phyloP scores from a whole-genome alignment of 2,888 invertebrate genomes.

The Sipha maydis region DNA sequence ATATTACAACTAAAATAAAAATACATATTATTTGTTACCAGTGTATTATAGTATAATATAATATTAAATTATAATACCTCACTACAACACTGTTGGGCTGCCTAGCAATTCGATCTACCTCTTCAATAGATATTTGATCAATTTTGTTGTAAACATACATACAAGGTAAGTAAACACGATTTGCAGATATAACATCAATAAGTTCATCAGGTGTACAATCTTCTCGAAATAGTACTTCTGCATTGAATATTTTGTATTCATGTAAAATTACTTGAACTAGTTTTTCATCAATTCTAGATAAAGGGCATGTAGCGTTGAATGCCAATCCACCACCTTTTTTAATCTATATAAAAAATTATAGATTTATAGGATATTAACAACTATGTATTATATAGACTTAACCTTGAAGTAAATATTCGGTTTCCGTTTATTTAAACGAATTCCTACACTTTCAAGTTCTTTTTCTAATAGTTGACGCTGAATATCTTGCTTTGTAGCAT shows the following conservation, averaged over 20 bases:
- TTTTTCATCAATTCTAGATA: slow-evolving; percentile 95
- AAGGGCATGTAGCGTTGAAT: slow-evolving; percentile 93
- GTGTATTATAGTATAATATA: not conserved
- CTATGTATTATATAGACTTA: slow-evolving; percentile 63
- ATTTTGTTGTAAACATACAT: slow-evolving; percentile 99
- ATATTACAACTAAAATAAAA: slow-evolving; percentile 88
- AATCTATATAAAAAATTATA: slow-evolving; percentile 70
- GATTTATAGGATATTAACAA: not conserved
- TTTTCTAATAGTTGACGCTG: slow-evolving; percentile 90
- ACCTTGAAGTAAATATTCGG: slow-evolving; percentile 99
- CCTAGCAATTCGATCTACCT: slow-evolving; percentile 93
- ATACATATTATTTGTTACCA: too few relatives aligned
- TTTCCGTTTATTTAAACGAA: slow-evolving; percentile 91
- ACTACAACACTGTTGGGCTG: slow-evolving; percentile 90
- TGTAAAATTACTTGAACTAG: slow-evolving; percentile 97
- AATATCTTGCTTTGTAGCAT: slow-evolving; percentile 97
- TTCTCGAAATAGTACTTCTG: slow-evolving; percentile 91
- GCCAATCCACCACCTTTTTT: slow-evolving; percentile 97
- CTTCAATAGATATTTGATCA: slow-evolving; percentile 99
- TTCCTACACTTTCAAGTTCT: slow-evolving; percentile 97
- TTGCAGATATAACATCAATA: slow-evolving; percentile 97
- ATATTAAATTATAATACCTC: slow-evolving; percentile 72
- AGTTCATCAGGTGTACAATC: slow-evolving; percentile 96
- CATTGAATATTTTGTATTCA: slow-evolving; percentile 97
- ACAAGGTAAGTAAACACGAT: slow-evolving; percentile 95